Evolutionary conservation across 2,888 invertebrate species (phyloP).

Genomic region (Cantharis rustica): DNA sequence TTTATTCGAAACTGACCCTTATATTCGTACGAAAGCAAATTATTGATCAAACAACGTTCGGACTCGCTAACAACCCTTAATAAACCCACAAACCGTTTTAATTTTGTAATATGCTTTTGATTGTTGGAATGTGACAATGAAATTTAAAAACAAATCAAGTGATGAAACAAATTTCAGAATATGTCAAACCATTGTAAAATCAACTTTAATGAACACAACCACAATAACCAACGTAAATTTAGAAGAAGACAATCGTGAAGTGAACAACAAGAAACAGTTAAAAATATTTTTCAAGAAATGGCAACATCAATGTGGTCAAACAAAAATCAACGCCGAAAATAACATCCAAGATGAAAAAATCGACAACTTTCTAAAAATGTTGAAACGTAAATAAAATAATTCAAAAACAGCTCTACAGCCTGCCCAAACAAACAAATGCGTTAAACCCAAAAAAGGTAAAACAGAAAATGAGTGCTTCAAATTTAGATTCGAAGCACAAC

Average conservation of each 20-base stretch:
- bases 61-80: neutral
- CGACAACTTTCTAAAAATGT: neutral
- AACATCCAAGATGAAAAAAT: neutral
- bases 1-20: neutral
- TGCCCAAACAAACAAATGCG: neutral
- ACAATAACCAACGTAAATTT: neutral
- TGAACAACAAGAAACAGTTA: neutral
- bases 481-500: conserved; percentile 68
- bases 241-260: neutral
- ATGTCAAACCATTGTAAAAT: neutral
- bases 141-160: neutral
- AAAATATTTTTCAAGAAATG: neutral
- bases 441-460: neutral
- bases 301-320: neutral
- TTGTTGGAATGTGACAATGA: neutral
- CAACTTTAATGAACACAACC: neutral
- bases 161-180: neutral
- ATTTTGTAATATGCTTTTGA: neutral
- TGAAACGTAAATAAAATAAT: neutral
- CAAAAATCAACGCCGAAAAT: neutral
- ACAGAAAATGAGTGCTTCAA: conserved; percentile 14
- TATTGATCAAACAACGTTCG: neutral
- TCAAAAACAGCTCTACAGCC: neutral
- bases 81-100: neutral
- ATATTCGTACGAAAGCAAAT: neutral